phyloP scores from a whole-genome alignment of 2,797 vertebrate genomes.

The Clarias fuscus region DNA sequence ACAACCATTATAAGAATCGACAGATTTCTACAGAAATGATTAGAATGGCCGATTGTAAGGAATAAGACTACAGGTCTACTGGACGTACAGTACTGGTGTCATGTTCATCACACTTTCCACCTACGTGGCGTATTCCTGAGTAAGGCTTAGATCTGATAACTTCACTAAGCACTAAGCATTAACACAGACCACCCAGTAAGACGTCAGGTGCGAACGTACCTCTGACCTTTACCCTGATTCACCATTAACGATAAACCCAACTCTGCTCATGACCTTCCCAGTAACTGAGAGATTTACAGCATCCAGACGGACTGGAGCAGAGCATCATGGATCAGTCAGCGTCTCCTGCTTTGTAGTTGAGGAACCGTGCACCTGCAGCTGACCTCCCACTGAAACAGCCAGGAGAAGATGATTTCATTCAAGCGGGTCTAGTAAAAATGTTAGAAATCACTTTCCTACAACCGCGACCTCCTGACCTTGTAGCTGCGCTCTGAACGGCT shows the following conservation, averaged over 20 bases:
- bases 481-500: background rate
- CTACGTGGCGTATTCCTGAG: background rate
- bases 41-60: background rate
- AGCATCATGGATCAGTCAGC: background rate
- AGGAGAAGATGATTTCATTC: constrained; percentile 15
- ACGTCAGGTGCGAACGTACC: background rate
- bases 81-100: background rate
- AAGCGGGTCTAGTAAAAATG: background rate
- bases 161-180: background rate
- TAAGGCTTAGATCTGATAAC: background rate
- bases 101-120: background rate
- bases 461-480: constrained; percentile 15
- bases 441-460: background rate
- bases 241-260: background rate
- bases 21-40: background rate
- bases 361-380: background rate
- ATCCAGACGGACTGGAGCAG: background rate
- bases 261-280: background rate
- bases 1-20: background rate
- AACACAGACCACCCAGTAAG: background rate
- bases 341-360: background rate
- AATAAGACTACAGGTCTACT: background rate
- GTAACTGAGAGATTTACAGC: background rate
- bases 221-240: background rate
- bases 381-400: background rate